phyloP scores from a whole-genome alignment of 2,113 vertebrate genomes.

The Peromyscus leucopus region DNA sequence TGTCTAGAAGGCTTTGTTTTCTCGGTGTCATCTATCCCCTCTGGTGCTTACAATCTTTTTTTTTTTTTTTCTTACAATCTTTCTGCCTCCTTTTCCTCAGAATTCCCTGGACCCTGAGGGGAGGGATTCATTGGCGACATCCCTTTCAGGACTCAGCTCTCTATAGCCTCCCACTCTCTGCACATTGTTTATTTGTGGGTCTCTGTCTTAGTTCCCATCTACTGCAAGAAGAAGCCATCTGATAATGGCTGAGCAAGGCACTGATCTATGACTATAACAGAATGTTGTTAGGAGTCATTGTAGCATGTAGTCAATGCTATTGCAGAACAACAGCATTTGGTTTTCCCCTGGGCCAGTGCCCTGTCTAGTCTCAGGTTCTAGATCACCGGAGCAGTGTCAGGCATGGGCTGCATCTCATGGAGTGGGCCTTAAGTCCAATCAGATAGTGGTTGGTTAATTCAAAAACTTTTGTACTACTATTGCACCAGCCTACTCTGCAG shows the following conservation, averaged over 20 bases:
- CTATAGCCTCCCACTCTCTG: background rate
- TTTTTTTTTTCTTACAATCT: background rate
- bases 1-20: background rate
- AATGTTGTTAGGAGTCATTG: background rate
- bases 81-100: background rate
- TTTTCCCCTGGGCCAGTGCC: background rate
- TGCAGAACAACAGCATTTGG: background rate
- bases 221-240: background rate
- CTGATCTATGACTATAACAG: background rate
- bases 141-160: background rate
- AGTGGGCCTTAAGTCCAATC: background rate
- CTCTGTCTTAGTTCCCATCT: too few species aligned
- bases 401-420: background rate
- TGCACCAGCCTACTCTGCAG: background rate
- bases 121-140: background rate
- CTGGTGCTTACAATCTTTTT: background rate
- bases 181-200: background rate
- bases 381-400: background rate
- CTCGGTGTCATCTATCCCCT: background rate
- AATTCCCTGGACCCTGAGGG: background rate
- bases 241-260: background rate
- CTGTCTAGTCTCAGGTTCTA: background rate
- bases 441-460: background rate
- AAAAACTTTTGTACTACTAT: background rate
- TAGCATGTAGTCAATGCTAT: too few species aligned